These are phyloP conservation scores for Scaptomyza cyrtandrae DNA, from an alignment of 2,888 invertebrate genomes.

Conservation along the genomic window DNA sequence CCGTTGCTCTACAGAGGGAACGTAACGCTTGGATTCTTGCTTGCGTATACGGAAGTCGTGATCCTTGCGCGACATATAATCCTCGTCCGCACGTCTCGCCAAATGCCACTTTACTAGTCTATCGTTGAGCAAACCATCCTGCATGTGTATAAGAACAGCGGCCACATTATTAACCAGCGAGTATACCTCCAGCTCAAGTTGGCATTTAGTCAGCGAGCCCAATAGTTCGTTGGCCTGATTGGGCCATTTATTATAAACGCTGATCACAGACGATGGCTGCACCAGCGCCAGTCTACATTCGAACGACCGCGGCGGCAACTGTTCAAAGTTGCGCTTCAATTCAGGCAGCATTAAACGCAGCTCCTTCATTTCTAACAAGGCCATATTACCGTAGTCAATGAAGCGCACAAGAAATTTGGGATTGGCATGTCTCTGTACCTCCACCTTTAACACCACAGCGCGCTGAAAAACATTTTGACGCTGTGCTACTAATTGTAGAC, in stretches of 20 bases:
- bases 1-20: constrained; percentile 61
- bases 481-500: constrained; percentile 87
- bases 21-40: constrained; percentile 61
- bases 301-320: constrained; percentile 87
- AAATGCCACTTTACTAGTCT: constrained; percentile 87
- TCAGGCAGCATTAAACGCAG: constrained; percentile 84
- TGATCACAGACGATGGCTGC: constrained; percentile 88
- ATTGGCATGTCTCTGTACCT: constrained; percentile 55
- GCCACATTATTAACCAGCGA: constrained; percentile 92
- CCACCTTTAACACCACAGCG: constrained; percentile 85
- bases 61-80: constrained; percentile 91
- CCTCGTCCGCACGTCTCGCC: constrained; percentile 90
- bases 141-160: constrained; percentile 87
- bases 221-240: constrained; percentile 86
- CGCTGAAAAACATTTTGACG: constrained; percentile 86
- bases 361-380: constrained; percentile 84
- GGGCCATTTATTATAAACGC: constrained; percentile 88
- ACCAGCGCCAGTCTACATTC: constrained; percentile 90
- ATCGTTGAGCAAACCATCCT: constrained; percentile 87
- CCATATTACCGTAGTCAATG: constrained; percentile 91
- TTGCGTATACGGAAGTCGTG: constrained; percentile 86
- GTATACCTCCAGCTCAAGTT: constrained; percentile 85
- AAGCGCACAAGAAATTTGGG: constrained; percentile 87
- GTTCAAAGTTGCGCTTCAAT: constrained; percentile 61
- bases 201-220: constrained; percentile 76